phyloP scores from a whole-genome alignment of 2,113 vertebrate species.

The Myiagra hebetior region DNA sequence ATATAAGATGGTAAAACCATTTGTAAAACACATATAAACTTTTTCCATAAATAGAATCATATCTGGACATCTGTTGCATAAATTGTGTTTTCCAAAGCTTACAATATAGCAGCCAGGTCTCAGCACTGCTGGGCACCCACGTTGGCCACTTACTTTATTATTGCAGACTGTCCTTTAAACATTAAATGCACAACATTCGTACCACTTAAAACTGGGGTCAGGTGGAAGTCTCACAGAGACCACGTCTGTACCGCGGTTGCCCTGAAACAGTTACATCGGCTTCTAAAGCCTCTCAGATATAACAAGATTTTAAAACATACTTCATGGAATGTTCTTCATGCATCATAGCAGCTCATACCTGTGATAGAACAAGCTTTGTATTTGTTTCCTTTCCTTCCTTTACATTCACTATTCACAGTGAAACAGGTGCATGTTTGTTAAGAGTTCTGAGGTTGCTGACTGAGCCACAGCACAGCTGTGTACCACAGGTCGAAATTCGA shows the following conservation, averaged over 20 bases:
- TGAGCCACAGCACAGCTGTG: constrained; percentile 92
- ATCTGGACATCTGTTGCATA: constrained; percentile 95
- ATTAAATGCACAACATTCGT: constrained; percentile 99
- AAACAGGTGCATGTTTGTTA: constrained; percentile 88
- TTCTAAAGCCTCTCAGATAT: constrained; percentile 94
- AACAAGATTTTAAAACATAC: constrained; percentile 96
- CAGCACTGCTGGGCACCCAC: constrained; percentile 97
- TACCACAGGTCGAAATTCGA: constrained; percentile 83
- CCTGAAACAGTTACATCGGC: constrained; percentile 91
- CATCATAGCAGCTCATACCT: constrained; percentile 91
- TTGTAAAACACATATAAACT: constrained; percentile 93
- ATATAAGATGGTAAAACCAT: constrained; percentile 98
- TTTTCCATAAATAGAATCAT: constrained; percentile 96
- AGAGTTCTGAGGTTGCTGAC: constrained; percentile 86
- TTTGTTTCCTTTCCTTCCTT: constrained; percentile 80
- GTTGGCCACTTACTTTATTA: constrained; percentile 92
- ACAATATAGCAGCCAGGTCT: constrained; percentile 94
- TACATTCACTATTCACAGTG: constrained; percentile 98
- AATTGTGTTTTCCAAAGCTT: constrained; percentile 91
- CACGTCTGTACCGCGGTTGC: constrained; percentile 98
- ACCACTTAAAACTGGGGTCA: constrained; percentile 99
- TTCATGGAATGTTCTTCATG: constrained; percentile 96
- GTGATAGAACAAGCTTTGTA: constrained; percentile 84
- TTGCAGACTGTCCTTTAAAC: constrained; percentile 99
- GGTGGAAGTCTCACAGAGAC: constrained; percentile 99